phyloP scores from a whole-genome alignment of 2,888 invertebrate genomes.

The Branchinecta sandiegonensis region DNA sequence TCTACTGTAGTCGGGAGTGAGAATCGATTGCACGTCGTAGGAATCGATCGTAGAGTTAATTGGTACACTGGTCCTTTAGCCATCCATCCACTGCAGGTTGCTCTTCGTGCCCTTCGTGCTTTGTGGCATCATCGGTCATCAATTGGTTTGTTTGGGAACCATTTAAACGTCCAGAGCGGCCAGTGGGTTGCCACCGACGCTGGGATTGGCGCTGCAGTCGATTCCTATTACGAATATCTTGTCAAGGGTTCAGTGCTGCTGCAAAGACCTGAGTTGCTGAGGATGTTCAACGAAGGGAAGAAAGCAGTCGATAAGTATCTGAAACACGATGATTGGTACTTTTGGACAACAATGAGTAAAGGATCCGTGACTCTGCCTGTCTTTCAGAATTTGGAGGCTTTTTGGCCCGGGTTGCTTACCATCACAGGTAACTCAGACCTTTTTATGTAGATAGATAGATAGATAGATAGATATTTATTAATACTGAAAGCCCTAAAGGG shows the following conservation, averaged over 20 bases:
- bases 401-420: constrained; percentile 90
- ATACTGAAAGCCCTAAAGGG: too few species aligned
- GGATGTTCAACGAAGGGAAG: constrained; percentile 70
- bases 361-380: constrained; percentile 89
- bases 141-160: constrained; percentile 86
- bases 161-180: constrained; percentile 84
- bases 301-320: constrained; percentile 65
- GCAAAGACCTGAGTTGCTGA: constrained; percentile 74
- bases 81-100: constrained; percentile 45
- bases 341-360: constrained; percentile 98
- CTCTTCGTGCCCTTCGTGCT: constrained; percentile 75
- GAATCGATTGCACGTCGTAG: too few species aligned
- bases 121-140: constrained; percentile 71
- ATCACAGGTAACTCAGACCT: constrained; percentile 45
- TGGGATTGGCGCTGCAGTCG: constrained; percentile 88
- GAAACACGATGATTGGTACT: constrained; percentile 92
- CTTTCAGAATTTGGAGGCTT: constrained; percentile 96
- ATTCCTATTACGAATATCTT: constrained; percentile 95
- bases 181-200: constrained; percentile 95
- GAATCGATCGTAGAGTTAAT: too few species aligned
- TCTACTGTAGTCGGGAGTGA: too few species aligned
- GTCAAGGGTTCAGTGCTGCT: constrained; percentile 88
- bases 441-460: too few species aligned
- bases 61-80: constrained; percentile 2
- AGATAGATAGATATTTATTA: too few species aligned